Evolutionary conservation across 2,113 vertebrate species (phyloP).

Genomic region (Platysternon megacephalum): DNA sequence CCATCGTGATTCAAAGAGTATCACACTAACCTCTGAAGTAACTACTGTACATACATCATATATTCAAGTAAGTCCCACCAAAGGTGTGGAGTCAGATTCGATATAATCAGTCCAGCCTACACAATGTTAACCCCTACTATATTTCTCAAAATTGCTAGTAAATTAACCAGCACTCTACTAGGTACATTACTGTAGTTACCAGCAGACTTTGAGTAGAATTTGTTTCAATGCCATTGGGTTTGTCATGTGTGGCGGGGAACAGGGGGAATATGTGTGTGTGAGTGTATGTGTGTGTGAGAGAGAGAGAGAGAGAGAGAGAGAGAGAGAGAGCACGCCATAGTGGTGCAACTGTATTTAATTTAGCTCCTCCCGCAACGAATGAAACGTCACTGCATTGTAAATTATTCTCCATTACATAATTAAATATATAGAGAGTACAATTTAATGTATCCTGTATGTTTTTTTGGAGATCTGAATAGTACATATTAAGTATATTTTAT

Average conservation of each 20-base stretch:
- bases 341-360: background rate
- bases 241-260: no score
- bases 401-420: background rate
- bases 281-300: no score
- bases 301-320: no score
- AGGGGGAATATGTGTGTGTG: no score
- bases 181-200: conserved; percentile 1
- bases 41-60: background rate
- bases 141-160: background rate
- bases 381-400: background rate
- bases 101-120: background rate
- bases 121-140: background rate
- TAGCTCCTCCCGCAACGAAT: background rate
- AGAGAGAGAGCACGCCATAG: background rate
- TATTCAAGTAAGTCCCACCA: background rate
- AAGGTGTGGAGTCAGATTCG: background rate
- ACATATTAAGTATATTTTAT: background rate
- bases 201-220: background rate
- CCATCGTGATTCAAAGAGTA: background rate
- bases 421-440: background rate
- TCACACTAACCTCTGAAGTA: background rate
- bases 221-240: background rate
- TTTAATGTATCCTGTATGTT: background rate
- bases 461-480: background rate
- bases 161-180: background rate